phyloP scores from a whole-genome alignment of 2,797 vertebrate species.

The Acipenser transmontanus region DNA sequence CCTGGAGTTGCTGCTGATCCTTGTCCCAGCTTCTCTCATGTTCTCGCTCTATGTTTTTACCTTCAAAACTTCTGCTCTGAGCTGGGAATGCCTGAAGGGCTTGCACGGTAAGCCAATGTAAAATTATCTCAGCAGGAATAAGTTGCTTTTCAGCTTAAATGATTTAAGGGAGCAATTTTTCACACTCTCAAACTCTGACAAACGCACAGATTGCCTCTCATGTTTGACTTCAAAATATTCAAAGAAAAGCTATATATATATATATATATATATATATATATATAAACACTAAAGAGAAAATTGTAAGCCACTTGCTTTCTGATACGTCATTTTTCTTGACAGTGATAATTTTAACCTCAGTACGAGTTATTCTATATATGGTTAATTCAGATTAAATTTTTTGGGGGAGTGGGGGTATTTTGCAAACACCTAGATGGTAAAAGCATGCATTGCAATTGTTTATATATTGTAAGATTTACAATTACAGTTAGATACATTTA shows the following conservation, averaged over 20 bases:
- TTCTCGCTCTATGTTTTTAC: constrained; percentile 74
- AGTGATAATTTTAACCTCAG: constrained; percentile 78
- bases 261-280: constrained; percentile 56
- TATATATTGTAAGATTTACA: too few species aligned
- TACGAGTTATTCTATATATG: constrained; percentile 65
- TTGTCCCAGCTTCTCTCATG: constrained; percentile 75
- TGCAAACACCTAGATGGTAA: too few species aligned
- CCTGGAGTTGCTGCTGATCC: constrained; percentile 88
- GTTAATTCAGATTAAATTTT: constrained; percentile 77
- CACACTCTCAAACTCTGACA: constrained; percentile 80
- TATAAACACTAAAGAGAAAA: constrained; percentile 76
- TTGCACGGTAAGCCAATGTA: constrained; percentile 76
- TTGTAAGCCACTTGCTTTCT: constrained; percentile 80
- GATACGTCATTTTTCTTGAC: constrained; percentile 81
- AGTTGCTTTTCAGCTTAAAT: constrained; percentile 76
- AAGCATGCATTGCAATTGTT: too few species aligned
- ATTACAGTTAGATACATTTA: too few species aligned
- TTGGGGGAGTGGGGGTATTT: constrained; percentile 32
- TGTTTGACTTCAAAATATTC: constrained; percentile 83
- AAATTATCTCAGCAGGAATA: constrained; percentile 81
- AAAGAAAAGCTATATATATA: constrained; percentile 83
- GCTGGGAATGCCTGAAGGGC: constrained; percentile 73
- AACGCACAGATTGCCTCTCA: constrained; percentile 86
- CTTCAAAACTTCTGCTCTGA: constrained; percentile 79
- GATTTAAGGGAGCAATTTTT: constrained; percentile 80